phyloP scores from a whole-genome alignment of 2,113 vertebrate species.

The Microtus oregoni region DNA sequence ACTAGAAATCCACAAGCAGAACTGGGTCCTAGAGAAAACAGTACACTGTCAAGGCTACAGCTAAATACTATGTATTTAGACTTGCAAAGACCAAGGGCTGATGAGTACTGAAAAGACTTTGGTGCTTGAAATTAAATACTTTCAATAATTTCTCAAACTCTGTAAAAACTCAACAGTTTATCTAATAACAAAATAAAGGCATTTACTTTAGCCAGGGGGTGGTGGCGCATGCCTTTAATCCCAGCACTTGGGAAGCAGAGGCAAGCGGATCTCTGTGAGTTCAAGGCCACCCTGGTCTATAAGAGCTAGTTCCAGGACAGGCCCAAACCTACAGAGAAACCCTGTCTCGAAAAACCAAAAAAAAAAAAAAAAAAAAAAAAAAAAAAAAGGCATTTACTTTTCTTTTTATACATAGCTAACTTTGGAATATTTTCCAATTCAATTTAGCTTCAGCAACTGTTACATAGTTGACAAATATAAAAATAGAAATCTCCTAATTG shows the following conservation, averaged over 20 bases:
- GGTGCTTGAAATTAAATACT: conserved; percentile 24
- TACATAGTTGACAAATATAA: conserved; percentile 48
- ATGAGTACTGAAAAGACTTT: conserved; percentile 31
- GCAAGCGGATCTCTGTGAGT: no score
- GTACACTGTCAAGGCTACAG: not conserved
- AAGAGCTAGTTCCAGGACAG: no score
- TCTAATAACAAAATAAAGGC: not conserved
- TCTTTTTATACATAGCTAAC: conserved; percentile 39
- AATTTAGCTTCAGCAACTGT: conserved; percentile 54
- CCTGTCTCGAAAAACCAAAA: no score
- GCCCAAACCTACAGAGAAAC: no score
- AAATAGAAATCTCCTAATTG: not conserved
- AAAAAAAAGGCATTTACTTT: conserved; percentile 27
- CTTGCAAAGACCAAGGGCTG: not conserved
- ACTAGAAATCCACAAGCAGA: conserved; percentile 44
- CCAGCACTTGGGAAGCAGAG: no score
- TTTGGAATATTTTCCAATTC: conserved; percentile 63
- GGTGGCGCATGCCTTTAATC: no score
- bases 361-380: not conserved
- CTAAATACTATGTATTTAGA: not conserved
- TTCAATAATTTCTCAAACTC: conserved; percentile 57
- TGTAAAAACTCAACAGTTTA: conserved; percentile 49
- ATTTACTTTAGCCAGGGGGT: not conserved
- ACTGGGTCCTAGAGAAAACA: conserved; percentile 3
- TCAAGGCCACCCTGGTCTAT: no score